Evolutionary conservation across 1,140 invertebrate genomes (phyloP).

Genomic region (Homalodisca vitripennis): DNA sequence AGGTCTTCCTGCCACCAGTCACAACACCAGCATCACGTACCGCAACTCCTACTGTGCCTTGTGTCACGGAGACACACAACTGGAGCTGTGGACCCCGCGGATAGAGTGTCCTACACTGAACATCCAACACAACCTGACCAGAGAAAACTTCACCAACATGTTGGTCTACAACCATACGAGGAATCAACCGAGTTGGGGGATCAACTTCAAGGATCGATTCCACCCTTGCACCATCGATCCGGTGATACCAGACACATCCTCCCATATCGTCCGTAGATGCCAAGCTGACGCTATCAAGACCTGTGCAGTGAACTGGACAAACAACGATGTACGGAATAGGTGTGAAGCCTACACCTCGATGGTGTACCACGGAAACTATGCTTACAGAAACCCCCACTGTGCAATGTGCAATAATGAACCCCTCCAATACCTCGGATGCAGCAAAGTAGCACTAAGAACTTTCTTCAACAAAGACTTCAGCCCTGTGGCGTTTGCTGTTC

Average conservation of each 20-base stretch:
- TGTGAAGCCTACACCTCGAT: constrained; percentile 51
- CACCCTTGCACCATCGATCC: constrained; percentile 40
- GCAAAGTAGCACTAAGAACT: constrained; percentile 31
- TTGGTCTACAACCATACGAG: constrained; percentile 20
- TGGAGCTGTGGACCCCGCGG: constrained; percentile 50
- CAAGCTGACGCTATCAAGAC: constrained; percentile 40
- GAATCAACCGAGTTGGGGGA: constrained; percentile 34
- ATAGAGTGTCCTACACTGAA: constrained; percentile 48
- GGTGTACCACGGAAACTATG: constrained; percentile 46
- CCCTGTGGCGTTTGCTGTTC: constrained; percentile 51
- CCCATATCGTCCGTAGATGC: constrained; percentile 40
- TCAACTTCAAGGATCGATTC: constrained; percentile 31
- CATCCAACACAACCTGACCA: constrained; percentile 30
- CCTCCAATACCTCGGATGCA: constrained; percentile 48
- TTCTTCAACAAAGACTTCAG: constrained; percentile 48
- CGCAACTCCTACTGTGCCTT: constrained; percentile 57
- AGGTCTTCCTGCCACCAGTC: constrained; percentile 50
- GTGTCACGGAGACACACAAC: constrained; percentile 51
- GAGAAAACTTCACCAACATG: constrained; percentile 32
- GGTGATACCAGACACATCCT: constrained; percentile 39
- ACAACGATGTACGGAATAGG: constrained; percentile 42
- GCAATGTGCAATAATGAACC: constrained; percentile 55
- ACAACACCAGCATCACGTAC: constrained; percentile 52
- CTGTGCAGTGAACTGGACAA: constrained; percentile 46
- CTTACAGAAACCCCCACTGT: constrained; percentile 58